phyloP scores from a whole-genome alignment of 2,888 invertebrate genomes.

The Tachina lurida region DNA sequence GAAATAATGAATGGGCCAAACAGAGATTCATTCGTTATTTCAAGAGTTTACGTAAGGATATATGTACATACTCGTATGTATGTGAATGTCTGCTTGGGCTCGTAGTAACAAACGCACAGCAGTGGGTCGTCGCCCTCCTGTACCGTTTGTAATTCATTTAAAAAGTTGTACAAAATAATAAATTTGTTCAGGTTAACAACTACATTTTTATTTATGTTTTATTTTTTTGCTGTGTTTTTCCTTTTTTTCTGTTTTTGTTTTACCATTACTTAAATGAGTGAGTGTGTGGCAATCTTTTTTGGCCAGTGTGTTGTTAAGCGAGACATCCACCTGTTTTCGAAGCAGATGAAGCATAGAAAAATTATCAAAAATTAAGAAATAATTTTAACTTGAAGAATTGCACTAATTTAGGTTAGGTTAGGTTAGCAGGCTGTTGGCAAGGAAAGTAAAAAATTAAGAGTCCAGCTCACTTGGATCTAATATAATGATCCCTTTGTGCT shows the following conservation, averaged over 20 bases:
- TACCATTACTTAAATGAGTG: conserved; percentile 17
- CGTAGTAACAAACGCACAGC: conserved; percentile 63
- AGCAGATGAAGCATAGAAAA: conserved; percentile 37
- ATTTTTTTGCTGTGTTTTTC: not conserved
- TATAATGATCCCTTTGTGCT: too few relatives aligned
- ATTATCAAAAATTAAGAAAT: not conserved
- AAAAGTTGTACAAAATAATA: conserved; percentile 78
- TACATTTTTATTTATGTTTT: conserved; percentile 80
- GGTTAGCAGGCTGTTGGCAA: too few relatives aligned
- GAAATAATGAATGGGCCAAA: conserved; percentile 56
- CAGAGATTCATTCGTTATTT: conserved; percentile 33
- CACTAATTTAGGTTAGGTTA: not conserved
- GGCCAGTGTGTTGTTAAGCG: not conserved
- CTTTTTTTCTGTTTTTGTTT: not conserved
- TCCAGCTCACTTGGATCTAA: too few relatives aligned
- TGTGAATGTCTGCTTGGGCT: conserved; percentile 5
- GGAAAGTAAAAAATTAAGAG: too few relatives aligned
- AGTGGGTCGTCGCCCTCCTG: conserved; percentile 68
- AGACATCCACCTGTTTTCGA: not conserved
- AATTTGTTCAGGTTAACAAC: conserved; percentile 81
- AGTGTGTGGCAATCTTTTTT: not conserved
- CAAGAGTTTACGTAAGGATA: too few relatives aligned
- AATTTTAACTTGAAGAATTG: not conserved
- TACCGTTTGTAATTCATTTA: conserved; percentile 69
- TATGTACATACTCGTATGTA: not conserved